phyloP scores from a whole-genome alignment of 2,888 invertebrate genomes.

The Drosophila borborema region DNA sequence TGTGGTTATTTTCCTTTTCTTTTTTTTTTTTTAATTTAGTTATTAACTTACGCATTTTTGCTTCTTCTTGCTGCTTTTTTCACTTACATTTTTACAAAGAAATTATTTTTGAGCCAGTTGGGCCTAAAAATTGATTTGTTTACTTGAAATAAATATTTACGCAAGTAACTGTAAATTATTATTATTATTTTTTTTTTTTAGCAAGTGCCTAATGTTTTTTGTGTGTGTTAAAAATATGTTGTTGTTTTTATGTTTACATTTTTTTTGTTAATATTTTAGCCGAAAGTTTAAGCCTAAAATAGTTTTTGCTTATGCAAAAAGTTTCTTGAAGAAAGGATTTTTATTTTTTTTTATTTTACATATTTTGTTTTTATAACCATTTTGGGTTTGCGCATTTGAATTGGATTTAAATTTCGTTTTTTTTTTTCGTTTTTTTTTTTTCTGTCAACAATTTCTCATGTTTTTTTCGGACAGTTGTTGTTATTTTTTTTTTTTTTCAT shows the following conservation, averaged over 20 bases:
- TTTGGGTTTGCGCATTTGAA: slow-evolving; percentile 54
- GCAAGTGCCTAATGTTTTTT: slow-evolving; percentile 44
- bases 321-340: slow-evolving; percentile 66
- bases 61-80: background rate
- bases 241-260: slow-evolving; percentile 45
- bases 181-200: slow-evolving; percentile 36
- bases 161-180: slow-evolving; percentile 54
- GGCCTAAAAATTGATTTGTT: slow-evolving; percentile 63
- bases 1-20: slow-evolving; percentile 46
- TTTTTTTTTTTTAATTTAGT: slow-evolving; percentile 46
- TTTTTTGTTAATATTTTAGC: slow-evolving; percentile 65
- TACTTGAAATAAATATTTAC: slow-evolving; percentile 62
- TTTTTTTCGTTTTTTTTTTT: slow-evolving; percentile 17
- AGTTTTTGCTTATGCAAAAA: slow-evolving; percentile 52
- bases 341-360: slow-evolving; percentile 52
- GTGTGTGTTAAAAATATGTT: slow-evolving; percentile 58
- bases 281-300: slow-evolving; percentile 78
- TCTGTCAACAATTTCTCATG: slow-evolving; percentile 32
- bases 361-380: slow-evolving; percentile 70
- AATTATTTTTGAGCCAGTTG: slow-evolving; percentile 83
- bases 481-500: slow-evolving; percentile 25
- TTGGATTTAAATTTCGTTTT: slow-evolving; percentile 40
- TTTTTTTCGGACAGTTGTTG: slow-evolving; percentile 32
- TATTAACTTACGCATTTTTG: slow-evolving; percentile 59
- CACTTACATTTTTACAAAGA: slow-evolving; percentile 81